Evolutionary conservation across 2,888 invertebrate genomes (phyloP).

Genomic region (Drosophila tripunctata): DNA sequence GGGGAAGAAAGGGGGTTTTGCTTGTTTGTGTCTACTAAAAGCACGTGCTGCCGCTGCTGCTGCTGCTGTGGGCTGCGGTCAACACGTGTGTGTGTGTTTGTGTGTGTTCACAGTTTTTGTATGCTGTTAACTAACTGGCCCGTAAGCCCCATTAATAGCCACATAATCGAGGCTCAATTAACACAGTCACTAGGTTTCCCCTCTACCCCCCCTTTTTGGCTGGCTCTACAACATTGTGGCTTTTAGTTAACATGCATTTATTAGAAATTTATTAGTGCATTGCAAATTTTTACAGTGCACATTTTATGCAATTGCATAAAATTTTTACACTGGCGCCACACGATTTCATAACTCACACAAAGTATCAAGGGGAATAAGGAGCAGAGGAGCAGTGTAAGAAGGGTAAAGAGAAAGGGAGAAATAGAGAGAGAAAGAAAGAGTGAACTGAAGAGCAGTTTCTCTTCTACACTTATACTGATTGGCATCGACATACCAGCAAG

Average conservation of each 20-base stretch:
- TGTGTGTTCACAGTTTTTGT: constrained; percentile 52
- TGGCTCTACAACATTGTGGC: constrained; percentile 60
- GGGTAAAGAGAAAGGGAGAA: neutral
- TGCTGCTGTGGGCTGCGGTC: constrained; percentile 78
- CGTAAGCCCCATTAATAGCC: constrained; percentile 54
- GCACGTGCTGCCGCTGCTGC: constrained; percentile 76
- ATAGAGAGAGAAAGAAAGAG: neutral
- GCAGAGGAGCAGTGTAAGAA: no score
- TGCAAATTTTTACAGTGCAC: constrained; percentile 52
- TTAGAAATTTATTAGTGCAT: constrained; percentile 70
- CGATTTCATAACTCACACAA: constrained; percentile 73
- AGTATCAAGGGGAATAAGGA: constrained; percentile 33
- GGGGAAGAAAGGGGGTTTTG: neutral
- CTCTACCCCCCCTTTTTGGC: neutral
- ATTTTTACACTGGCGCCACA: constrained; percentile 71
- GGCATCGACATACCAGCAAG: constrained; percentile 57
- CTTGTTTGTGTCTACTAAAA: constrained; percentile 68
- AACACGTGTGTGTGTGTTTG: constrained; percentile 55
- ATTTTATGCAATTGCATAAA: constrained; percentile 71
- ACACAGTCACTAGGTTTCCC: constrained; percentile 37
- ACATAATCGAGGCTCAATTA: constrained; percentile 71
- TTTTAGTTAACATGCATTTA: constrained; percentile 73
- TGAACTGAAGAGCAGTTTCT: constrained; percentile 1
- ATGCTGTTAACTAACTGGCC: constrained; percentile 54
- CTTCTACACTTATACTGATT: constrained; percentile 70